phyloP scores from a whole-genome alignment of 2,888 invertebrate genomes.

The Hyppa rectilinea region DNA sequence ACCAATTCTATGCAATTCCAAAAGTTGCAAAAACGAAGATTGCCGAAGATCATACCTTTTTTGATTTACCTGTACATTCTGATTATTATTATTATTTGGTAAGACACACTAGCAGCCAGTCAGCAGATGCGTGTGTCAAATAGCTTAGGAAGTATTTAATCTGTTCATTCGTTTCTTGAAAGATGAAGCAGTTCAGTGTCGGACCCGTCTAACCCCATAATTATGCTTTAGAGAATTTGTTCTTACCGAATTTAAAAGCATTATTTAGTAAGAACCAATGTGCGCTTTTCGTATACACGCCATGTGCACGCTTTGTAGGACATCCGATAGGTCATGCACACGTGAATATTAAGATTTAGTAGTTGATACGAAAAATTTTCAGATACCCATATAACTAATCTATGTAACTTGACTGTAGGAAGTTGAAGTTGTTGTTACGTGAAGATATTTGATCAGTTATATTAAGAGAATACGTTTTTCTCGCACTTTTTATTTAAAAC shows the following conservation, averaged over 20 bases:
- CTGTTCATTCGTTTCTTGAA: neutral
- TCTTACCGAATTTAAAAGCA: neutral
- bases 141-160: neutral
- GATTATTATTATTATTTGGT: neutral
- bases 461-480: no score
- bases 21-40: neutral
- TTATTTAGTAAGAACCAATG: neutral
- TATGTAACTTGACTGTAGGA: neutral
- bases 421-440: no score
- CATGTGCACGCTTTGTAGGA: neutral
- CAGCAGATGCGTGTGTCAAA: neutral
- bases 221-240: neutral
- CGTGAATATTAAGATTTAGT: neutral
- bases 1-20: neutral
- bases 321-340: neutral
- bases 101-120: neutral
- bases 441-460: no score
- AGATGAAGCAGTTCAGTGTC: neutral
- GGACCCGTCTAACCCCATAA: no score
- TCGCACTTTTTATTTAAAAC: no score
- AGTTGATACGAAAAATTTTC: neutral
- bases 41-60: neutral
- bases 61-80: neutral
- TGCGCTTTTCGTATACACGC: neutral
- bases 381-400: neutral